Percentiles rank a stretch among this genome's conserved stretches.
Conservation (phyloP, 2,888 invertebrate genomes). For the Argyra leucocephala region DNA sequence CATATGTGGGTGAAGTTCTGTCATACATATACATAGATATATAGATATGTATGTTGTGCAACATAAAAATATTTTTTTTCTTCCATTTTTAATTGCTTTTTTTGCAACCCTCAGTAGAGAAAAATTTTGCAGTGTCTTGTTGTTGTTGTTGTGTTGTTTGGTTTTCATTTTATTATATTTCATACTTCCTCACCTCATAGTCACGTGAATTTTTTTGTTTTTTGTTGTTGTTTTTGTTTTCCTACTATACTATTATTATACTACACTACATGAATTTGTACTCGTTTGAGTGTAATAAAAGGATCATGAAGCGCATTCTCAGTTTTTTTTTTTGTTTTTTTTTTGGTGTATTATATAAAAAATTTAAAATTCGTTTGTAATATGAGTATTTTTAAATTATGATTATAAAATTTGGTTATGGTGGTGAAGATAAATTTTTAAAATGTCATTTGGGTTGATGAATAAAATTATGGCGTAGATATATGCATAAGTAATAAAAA, state of each 20-base stretch:
- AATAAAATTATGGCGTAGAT: too few relatives aligned
- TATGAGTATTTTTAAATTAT: too few relatives aligned
- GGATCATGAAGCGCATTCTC: background rate
- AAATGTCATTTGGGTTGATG: too few relatives aligned
- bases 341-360: too few relatives aligned
- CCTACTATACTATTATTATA: background rate
- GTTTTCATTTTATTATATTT: background rate
- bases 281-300: too few relatives aligned
- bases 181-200: background rate
- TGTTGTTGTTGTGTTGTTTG: too few relatives aligned
- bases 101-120: background rate
- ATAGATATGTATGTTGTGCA: background rate
- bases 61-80: background rate
- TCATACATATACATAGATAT: background rate
- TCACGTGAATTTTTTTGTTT: background rate
- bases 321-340: too few relatives aligned
- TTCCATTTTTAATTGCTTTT: conserved; percentile 3
- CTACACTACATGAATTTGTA: background rate
- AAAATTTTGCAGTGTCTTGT: too few relatives aligned
- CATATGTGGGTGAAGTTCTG: conserved; percentile 1
- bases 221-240: background rate
- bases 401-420: too few relatives aligned
- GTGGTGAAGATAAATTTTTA: too few relatives aligned
- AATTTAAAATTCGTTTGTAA: too few relatives aligned
- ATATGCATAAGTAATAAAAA: too few relatives aligned